Base-by-base conservation (phyloP, 2,888 invertebrate species). In the Drosophila birchii region DNA sequence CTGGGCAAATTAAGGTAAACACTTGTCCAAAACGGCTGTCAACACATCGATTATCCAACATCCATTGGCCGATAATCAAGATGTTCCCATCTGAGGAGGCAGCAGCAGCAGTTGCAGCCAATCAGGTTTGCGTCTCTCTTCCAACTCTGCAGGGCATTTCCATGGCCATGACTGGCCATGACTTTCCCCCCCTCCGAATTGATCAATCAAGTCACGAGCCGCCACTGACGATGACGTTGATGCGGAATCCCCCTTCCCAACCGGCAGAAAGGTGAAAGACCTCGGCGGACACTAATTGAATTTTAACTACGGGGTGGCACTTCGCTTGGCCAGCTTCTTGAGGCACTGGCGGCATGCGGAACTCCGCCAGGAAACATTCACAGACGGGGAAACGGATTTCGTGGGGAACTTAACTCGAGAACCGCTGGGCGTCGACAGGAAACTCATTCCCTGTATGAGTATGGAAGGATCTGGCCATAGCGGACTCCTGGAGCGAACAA, bases 381-480 rank as follows among this genome's bases (percentile, higher is more conserved):
- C 18, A 8, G 32, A 2, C 1, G 32, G 20, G 2, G 7, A 18
- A 7, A 6, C 0, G 14, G 32, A 9, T 9, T 20, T 34, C 7
- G 9, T 6, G 12, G 23, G 1, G 8, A 12, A 29, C 41, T 16
- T 18, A 2, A 8, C 23, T 14, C 20, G 34, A 1, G 34, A 34
- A 34, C 7, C 14, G 1, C 12, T 12, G 16, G 36, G 8, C 6
- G 2, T 0, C 12, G 3, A 5, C 0, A 14, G 3, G 0, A 2
- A 20, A n/a, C 23, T 23, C 76, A 80, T 80, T 43, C 78, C 83
- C 56, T 58, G 34, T 8, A 72, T 76, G 3, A 83, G 18, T 0
- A 82, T 44, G 0, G 61, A 51, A 0, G 80, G 83, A 70, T 66
- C 56, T 14, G 80, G 86, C 71, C 74, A 79, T 16, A 81, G 51